These are phyloP conservation scores for Dichetophora obliterata DNA, from an alignment of 2,888 invertebrate genomes.

Conservation along the genomic window DNA sequence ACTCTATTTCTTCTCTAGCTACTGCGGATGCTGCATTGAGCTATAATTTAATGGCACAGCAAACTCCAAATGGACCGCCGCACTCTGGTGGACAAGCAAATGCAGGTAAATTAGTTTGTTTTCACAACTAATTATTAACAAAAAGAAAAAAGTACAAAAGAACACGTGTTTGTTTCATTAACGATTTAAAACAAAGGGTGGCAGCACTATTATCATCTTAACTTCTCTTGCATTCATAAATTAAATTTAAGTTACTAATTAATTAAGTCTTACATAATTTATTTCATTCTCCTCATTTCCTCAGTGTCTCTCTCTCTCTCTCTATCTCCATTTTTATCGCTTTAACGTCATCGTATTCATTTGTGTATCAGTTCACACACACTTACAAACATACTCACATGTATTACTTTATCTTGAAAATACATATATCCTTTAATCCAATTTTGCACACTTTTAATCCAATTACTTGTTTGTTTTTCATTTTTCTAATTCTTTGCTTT, in stretches of 20 bases:
- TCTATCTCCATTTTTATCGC: neutral
- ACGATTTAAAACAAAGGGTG: constrained; percentile 38
- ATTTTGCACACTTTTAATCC: neutral
- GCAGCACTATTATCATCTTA: constrained; percentile 45
- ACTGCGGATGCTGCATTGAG: constrained; percentile 68
- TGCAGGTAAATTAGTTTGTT: constrained; percentile 58
- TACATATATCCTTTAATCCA: neutral
- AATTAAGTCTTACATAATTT: neutral
- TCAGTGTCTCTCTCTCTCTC: constrained; percentile 26
- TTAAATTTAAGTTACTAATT: too few species aligned
- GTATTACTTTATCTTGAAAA: constrained; percentile 9
- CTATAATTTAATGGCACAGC: constrained; percentile 69
- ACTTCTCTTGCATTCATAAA: too few species aligned
- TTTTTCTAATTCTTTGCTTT: constrained; percentile 24
- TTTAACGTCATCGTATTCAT: too few species aligned
- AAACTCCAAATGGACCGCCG: constrained; percentile 65
- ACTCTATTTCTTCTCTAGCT: constrained; percentile 52
- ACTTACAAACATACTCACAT: constrained; percentile 34
- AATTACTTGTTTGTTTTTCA: constrained; percentile 5
- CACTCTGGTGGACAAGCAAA: constrained; percentile 62
- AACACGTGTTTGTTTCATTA: neutral
- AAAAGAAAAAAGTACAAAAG: neutral
- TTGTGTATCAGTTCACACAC: too few species aligned
- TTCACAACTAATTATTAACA: constrained; percentile 5
- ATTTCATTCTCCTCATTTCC: too few species aligned